Conservation (phyloP, 1,140 invertebrate species). For the Macrotrachela quadricornifera region DNA sequence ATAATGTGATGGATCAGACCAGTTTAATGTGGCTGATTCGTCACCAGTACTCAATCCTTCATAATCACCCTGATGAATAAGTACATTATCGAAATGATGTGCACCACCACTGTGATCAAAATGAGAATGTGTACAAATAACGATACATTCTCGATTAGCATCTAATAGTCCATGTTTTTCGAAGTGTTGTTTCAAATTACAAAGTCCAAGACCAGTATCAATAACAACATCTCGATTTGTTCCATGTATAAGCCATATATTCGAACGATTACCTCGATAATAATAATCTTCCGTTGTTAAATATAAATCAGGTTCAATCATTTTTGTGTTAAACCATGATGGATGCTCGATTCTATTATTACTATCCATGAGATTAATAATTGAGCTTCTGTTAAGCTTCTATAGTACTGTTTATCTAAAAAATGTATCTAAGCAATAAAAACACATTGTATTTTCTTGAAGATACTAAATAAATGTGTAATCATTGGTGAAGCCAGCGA, state of each 20-base stretch:
- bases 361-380: too few species aligned
- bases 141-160: not conserved
- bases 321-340: conserved; percentile 5
- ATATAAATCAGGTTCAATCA: not conserved
- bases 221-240: conserved; percentile 7
- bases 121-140: conserved; percentile 8
- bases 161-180: not conserved
- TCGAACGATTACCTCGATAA: conserved; percentile 2
- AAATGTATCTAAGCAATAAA: too few species aligned
- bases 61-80: conserved; percentile 4
- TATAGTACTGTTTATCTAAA: too few species aligned
- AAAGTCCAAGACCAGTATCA: conserved; percentile 8
- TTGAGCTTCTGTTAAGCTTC: too few species aligned
- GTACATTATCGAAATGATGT: conserved; percentile 8
- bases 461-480: too few species aligned
- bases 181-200: conserved; percentile 1
- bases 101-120: conserved; percentile 9
- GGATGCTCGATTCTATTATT: not conserved
- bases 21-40: conserved; percentile 8
- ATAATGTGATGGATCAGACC: not conserved
- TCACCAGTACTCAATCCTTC: not conserved
- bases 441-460: too few species aligned
- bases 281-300: conserved; percentile 5
- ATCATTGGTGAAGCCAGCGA: too few species aligned
- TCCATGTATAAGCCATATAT: conserved; percentile 9